phyloP scores from a whole-genome alignment of 2,113 vertebrate genomes.

The Trogon melanurus region DNA sequence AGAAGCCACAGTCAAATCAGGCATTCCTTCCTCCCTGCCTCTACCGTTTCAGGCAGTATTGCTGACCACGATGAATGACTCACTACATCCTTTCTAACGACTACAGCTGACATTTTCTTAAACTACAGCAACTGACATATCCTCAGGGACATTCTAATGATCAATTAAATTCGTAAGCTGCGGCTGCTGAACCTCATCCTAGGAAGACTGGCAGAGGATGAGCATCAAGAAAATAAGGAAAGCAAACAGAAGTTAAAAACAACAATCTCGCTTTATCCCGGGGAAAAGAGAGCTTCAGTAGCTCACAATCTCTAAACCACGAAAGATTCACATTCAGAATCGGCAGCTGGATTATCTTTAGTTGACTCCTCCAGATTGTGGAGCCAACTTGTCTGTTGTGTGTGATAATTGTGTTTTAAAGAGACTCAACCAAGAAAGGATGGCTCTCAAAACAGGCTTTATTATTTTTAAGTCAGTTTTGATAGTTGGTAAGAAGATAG shows the following conservation, averaged over 20 bases:
- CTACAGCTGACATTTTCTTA: constrained; percentile 17
- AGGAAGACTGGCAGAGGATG: neutral
- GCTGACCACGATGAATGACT: neutral
- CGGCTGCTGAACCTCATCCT: neutral
- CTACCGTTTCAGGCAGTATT: neutral
- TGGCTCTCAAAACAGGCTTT: neutral
- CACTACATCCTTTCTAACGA: neutral
- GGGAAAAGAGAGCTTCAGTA: neutral
- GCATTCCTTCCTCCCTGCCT: neutral
- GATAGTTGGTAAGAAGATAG: neutral
- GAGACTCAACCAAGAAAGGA: neutral
- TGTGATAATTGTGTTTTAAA: neutral
- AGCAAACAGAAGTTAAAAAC: neutral
- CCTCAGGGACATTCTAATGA: constrained; percentile 31
- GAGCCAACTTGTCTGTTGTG: neutral
- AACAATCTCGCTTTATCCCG: neutral
- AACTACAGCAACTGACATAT: neutral
- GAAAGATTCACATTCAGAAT: neutral
- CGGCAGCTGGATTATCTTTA: neutral
- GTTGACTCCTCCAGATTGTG: neutral
- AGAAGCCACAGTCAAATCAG: neutral
- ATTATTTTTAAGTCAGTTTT: neutral
- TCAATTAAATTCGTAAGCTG: neutral
- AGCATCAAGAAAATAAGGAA: neutral
- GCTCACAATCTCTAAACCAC: neutral